Conservation (phyloP, 53 echinoderm and acorn worm genomes). For the Actinopyga echinites region DNA sequence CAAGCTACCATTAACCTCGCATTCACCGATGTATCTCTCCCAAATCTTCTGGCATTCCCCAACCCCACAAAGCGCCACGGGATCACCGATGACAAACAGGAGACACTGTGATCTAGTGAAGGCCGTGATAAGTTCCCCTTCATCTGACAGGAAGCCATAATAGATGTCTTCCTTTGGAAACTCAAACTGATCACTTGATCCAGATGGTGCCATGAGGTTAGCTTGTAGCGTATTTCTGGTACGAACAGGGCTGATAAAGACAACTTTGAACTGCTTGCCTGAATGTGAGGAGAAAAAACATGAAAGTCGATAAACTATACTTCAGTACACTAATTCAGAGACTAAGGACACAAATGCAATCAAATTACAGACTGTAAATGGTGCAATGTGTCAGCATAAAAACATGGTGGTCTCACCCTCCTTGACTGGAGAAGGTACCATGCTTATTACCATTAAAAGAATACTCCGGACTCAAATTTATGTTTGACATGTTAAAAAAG, state of each 20-base stretch:
- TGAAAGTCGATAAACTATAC: too few species aligned
- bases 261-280: conserved; percentile 91
- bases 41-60: conserved; percentile 80
- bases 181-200: conserved; percentile 37
- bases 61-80: conserved; percentile 81
- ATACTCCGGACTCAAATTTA: too few species aligned
- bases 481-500: too few species aligned
- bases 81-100: conserved; percentile 80
- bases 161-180: conserved; percentile 71
- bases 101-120: conserved; percentile 92
- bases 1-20: conserved; percentile 76
- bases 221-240: conserved; percentile 65
- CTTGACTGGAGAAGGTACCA: too few species aligned
- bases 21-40: conserved; percentile 78
- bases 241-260: conserved; percentile 90
- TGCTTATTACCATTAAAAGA: too few species aligned
- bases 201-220: conserved; percentile 55
- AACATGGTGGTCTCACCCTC: too few species aligned
- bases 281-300: too few species aligned
- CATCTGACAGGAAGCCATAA: conserved; percentile 89
- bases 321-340: too few species aligned
- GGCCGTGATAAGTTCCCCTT: conserved; percentile 85
- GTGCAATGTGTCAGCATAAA: too few species aligned
- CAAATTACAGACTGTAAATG: too few species aligned
- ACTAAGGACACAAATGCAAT: too few species aligned